Conservation (phyloP, 2,797 vertebrate species). For the Zenarchopterus dispar region DNA sequence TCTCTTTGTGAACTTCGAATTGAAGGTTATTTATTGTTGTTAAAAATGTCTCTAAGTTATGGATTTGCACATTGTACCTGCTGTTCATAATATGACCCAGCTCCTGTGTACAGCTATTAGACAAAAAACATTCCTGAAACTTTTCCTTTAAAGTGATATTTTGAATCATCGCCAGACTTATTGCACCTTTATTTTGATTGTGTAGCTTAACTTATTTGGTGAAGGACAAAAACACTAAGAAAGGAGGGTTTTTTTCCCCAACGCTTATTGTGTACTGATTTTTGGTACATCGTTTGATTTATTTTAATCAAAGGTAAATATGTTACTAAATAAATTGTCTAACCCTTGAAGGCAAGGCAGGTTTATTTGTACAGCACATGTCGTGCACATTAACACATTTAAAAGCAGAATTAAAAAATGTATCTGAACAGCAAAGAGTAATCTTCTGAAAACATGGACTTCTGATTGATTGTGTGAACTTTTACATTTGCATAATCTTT, state of each 20-base stretch:
- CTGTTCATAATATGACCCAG: conserved; percentile 27
- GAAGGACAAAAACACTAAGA: conserved; percentile 9
- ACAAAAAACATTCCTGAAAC: conserved; percentile 18
- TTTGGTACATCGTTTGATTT: conserved; percentile 37
- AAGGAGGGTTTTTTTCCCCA: conserved; percentile 23
- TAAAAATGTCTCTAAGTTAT: conserved; percentile 19
- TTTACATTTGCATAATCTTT: too few relatives aligned
- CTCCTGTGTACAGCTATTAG: conserved; percentile 59
- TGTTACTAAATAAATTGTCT: not conserved
- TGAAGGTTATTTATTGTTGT: conserved; percentile 54
- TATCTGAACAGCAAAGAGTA: too few relatives aligned
- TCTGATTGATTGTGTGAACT: too few relatives aligned
- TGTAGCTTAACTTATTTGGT: conserved; percentile 12
- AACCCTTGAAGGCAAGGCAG: not conserved
- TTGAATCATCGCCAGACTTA: conserved; percentile 1
- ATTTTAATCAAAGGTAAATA: conserved; percentile 9
- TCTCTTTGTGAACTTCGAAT: conserved; percentile 17
- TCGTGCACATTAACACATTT: conserved; percentile 4
- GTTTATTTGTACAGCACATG: too few relatives aligned
- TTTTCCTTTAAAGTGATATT: conserved; percentile 12
- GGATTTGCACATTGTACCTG: conserved; percentile 28
- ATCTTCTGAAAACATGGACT: too few relatives aligned
- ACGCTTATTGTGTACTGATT: conserved; percentile 10
- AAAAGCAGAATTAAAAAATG: too few relatives aligned
- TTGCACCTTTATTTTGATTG: conserved; percentile 40